Conservation (phyloP, 1,140 invertebrate species). For the Andricus grossulariae region DNA sequence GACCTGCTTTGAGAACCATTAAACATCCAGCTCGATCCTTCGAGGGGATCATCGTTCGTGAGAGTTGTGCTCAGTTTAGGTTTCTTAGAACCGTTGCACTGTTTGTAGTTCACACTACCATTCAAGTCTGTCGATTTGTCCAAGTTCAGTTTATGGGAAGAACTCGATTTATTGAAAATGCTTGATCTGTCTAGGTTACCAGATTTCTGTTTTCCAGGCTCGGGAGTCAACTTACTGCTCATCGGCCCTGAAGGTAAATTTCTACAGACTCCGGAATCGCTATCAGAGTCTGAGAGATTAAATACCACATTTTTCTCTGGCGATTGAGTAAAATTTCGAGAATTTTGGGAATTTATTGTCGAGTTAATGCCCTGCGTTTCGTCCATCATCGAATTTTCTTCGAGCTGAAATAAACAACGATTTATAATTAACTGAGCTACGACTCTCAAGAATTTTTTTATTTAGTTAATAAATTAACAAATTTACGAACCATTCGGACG, state of each 20-base stretch:
- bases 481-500: slow-evolving; percentile 54
- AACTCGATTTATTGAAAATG: slow-evolving; percentile 12
- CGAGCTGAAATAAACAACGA: neutral
- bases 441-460: neutral
- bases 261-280: neutral
- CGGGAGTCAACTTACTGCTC: neutral
- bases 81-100: slow-evolving; percentile 8
- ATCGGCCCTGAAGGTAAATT: neutral
- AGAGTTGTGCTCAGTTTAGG: slow-evolving; percentile 2
- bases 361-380: slow-evolving; percentile 6
- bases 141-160: slow-evolving; percentile 7
- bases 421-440: neutral
- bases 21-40: slow-evolving; percentile 72
- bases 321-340: neutral
- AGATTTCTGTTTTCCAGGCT: neutral
- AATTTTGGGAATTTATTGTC: neutral
- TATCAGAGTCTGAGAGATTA: neutral
- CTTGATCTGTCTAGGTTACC: neutral
- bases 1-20: slow-evolving; percentile 36
- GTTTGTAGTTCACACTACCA: neutral
- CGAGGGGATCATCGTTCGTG: slow-evolving; percentile 64
- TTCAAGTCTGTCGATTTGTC: slow-evolving; percentile 4
- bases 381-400: slow-evolving; percentile 1
- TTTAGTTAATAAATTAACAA: neutral
- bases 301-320: neutral